Base-by-base conservation (phyloP, 2,113 vertebrate species). In the Brevimyrus niger region DNA sequence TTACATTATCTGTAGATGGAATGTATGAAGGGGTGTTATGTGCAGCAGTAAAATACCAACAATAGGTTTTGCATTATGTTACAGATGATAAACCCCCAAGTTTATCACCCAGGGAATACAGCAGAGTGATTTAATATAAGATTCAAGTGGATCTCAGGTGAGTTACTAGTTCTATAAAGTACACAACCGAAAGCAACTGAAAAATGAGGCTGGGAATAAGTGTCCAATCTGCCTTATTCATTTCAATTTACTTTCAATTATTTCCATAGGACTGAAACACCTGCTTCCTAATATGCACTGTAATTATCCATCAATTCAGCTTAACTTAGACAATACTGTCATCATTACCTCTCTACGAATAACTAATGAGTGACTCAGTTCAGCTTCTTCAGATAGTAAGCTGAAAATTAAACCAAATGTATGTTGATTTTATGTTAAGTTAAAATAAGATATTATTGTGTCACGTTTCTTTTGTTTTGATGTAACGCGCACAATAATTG, bases 281-380 rank as follows among this genome's bases (percentile, higher is more conserved):
- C 94, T 96, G 95, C 94, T 92, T 92, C 93, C 91, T 95, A 94
- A 95, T 95, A 93, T 94, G 89, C 91, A 90, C 61, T 80, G 88
- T 92, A 92, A 93, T 94, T 93, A 93, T 82, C 38, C 89, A 89
- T 92, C 92, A 91, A 91, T 92, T 90, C 88, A 90, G 90, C 91
- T 91, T 93, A 89, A 89, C 89, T 73, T 90, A 89, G 89, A 91
- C 89, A 91, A 82, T 91, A 76, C 90, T 91, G 88, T 69, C 61
- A 85, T 53, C 84, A 17, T 89, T 86, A 85, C 88, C 86, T 87
- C 19, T 87, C 58, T 82, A 87, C 35, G 89, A 91, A 76, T 90
- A 89, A 89, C 86, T 87, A 88, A 44, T 86, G 47, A 44, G 55
- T 82, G 91, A 85, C 21, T 86, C 11, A 21, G 48, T 89, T 55